Base-by-base conservation (phyloP, 2,888 invertebrate genomes). In the Therioaphis trifolii region DNA sequence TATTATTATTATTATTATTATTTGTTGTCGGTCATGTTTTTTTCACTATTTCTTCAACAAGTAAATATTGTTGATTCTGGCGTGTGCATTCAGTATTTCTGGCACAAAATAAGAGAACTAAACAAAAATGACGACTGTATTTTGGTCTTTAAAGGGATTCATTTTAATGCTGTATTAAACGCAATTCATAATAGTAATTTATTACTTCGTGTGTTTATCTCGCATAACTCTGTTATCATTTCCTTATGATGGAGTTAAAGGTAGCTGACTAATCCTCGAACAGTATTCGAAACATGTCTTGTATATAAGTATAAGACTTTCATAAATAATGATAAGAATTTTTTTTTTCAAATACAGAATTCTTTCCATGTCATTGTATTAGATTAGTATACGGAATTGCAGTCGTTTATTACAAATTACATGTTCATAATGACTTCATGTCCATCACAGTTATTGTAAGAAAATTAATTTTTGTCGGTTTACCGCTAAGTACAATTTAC, bases 281-380 rank as follows among this genome's bases (percentile, higher is more conserved):
- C 12, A 77, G 63, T 77, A 77, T 77, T 77, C 63, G 49, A 77
- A 9, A 77, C 63, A 63, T 49, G 63, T 63, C 7, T 40, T 40
- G 18, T 4, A 14, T 68, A 9, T 11, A 43, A 0, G 29, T 43
- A 27, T 15, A 27, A 11, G 61, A 27, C 27, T 24, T 61, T 27
- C 29, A 61, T 61, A 61, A 61, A 61, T 61, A 61, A 61, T 61
- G 27, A 61, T 27, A 61, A 61, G 61, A 61, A 27, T 61, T 61
- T 14, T 61, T 61, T 61, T 58, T 61, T 58, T 61, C 27, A 27
- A 4, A 27, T 14, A 61, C 15, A 29, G 61, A 61, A 61, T 29
- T 61, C 29, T 61, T 29, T 61, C 27, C 61, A 27, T 27, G 61
- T 15, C 27, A 27, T 27, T 27, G 61, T 55, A n/a, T 55, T 55